Base-by-base conservation (phyloP, 1,140 invertebrate genomes). In the Xylocopa sonorina region DNA sequence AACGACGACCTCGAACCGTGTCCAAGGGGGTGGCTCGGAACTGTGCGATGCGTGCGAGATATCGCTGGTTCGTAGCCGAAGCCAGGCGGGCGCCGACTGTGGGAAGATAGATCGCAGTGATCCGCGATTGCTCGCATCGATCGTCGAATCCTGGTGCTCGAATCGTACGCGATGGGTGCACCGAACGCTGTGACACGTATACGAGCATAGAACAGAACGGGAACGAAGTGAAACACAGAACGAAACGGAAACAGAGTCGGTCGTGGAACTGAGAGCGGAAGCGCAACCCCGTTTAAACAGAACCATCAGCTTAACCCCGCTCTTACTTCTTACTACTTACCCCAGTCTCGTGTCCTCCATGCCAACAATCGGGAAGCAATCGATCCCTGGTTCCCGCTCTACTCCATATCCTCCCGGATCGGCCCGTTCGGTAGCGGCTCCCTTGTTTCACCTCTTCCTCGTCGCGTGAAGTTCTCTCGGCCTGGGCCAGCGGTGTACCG, bases 321-420 rank as follows among this genome's bases (percentile, higher is more conserved):
- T 51, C 29, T 38, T 38, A 10, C 18, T 48, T 6, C 58, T 62
- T 48, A 7, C 14, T 9, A 68, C 84, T 86, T 82, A 86, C 84
- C 83, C 80, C 63, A 80, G 62, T 82, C 53, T 66, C 62, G 67
- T 80, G 83, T 86, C 80, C 84, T 86, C 80, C 84, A 86, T 85
- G 83, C 62, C 76, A 73, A 53, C 67, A 85, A 85, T 82, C 79
- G 80, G 72, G 67, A 78, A 71, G 64, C 84, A 81, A 85, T 85
- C 84, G 84, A 85, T 85, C 62, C 72, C 84, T 63, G 38, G 77
- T 76, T 82, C 71, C 80, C 72, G 80, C 80, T 68, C 64, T 86
- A 86, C 75, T 82, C 76, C 84, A 79, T n/a, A n/a, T 85, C 71
- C 69, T 85, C 78, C 55, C 53, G 14, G 66, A 29, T 53, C 57